Evolutionary conservation across 2,797 vertebrate species (phyloP).

Genomic region (Dromococcyx pavoninus): DNA sequence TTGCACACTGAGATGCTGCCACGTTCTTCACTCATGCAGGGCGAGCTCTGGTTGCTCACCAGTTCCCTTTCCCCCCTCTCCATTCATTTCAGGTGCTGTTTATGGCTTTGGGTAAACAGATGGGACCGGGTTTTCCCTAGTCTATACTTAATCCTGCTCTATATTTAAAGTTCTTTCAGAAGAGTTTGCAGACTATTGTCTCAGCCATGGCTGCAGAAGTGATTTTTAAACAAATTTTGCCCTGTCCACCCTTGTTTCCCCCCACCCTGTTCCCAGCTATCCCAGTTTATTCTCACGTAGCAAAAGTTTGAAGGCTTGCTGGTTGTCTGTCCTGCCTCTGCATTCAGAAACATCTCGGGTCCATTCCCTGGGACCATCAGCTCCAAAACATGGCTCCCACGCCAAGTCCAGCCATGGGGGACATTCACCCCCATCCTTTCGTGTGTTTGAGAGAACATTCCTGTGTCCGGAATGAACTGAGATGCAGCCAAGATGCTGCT

Average conservation of each 20-base stretch:
- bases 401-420: fast-evolving
- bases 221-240: constrained; percentile 13
- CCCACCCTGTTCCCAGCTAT: fast-evolving
- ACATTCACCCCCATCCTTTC: background rate
- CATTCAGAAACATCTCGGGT: background rate
- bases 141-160: constrained; percentile 32
- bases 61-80: background rate
- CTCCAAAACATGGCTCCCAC: background rate
- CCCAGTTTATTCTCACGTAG: background rate
- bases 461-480: background rate
- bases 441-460: background rate
- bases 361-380: background rate
- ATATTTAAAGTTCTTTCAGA: constrained; percentile 7
- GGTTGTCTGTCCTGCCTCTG: background rate
- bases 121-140: background rate
- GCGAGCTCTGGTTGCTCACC: background rate
- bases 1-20: background rate
- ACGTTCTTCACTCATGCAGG: fast-evolving
- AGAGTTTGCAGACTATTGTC: constrained; percentile 15
- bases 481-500: background rate
- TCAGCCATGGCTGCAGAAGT: background rate
- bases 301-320: background rate
- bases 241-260: background rate
- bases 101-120: constrained; percentile 26
- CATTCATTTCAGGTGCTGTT: background rate